Evolutionary conservation across 2,113 vertebrate species (phyloP).

Genomic region (Myocastor coypus): DNA sequence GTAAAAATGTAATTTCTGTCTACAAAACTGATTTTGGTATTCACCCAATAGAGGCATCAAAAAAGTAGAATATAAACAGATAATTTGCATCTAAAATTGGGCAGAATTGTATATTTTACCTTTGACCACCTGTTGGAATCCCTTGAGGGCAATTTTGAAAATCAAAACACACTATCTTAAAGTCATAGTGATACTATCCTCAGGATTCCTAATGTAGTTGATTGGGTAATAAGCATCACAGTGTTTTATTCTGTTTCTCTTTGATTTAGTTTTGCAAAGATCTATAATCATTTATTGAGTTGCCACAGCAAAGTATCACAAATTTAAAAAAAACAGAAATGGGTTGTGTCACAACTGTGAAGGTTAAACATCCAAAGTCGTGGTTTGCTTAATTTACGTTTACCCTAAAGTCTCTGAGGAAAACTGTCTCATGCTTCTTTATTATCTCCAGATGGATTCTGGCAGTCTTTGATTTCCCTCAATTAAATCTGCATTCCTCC

Average conservation of each 20-base stretch:
- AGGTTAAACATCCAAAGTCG: background rate
- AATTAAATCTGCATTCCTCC: background rate
- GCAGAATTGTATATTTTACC: background rate
- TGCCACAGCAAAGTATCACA: background rate
- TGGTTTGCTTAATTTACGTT: background rate
- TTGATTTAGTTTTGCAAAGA: slow-evolving; percentile 4
- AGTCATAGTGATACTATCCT: no score
- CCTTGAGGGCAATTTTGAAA: background rate
- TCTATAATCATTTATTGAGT: background rate
- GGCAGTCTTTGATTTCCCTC: background rate
- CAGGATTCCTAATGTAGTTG: background rate
- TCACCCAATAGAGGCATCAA: background rate
- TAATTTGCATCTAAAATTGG: background rate
- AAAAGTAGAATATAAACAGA: background rate
- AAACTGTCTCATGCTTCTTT: background rate
- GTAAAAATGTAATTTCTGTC: background rate
- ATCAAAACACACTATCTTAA: background rate
- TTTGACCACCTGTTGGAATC: background rate
- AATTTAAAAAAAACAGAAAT: background rate
- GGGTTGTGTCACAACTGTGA: background rate
- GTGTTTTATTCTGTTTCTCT: background rate
- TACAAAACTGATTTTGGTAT: background rate
- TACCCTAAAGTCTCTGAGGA: background rate
- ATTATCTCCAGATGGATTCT: background rate
- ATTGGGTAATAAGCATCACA: background rate